A percentile compares a stretch with the other conserved stretches of the same genome.
Evolutionary conservation across 2,888 invertebrate genomes (phyloP).

Genomic region (Onthophagus sagittarius): DNA sequence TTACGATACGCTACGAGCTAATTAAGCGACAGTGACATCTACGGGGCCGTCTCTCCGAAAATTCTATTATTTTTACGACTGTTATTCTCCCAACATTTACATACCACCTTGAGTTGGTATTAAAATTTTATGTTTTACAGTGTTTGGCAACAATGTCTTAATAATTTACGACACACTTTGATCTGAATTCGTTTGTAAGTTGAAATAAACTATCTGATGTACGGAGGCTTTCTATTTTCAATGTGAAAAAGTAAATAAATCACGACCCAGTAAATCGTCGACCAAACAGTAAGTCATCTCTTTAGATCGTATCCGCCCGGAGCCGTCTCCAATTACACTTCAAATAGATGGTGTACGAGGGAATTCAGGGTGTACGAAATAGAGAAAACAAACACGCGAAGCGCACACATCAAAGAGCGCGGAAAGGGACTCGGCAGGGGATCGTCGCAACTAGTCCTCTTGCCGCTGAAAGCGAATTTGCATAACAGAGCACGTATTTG

Average conservation of each 20-base stretch:
- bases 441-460: slow-evolving; percentile 1
- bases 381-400: background rate
- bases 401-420: background rate
- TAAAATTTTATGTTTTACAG: slow-evolving; percentile 6
- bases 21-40: slow-evolving; percentile 16
- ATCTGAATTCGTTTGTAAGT: too few relatives aligned
- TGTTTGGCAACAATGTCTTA: slow-evolving; percentile 11
- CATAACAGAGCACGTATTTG: slow-evolving; percentile 49
- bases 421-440: slow-evolving; percentile 8
- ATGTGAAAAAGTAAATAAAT: background rate
- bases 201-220: background rate
- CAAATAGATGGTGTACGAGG: background rate
- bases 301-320: background rate
- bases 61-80: slow-evolving; percentile 24
- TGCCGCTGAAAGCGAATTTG: slow-evolving; percentile 41
- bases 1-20: slow-evolving; percentile 18
- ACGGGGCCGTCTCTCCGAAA: slow-evolving; percentile 14
- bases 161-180: background rate
- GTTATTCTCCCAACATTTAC: slow-evolving; percentile 19
- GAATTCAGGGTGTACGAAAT: background rate
- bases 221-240: background rate
- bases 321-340: background rate
- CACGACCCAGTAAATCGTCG: background rate
- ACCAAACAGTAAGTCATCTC: background rate
- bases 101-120: slow-evolving; percentile 18